Conservation (phyloP, 1,140 invertebrate species). For the Drosophila navojoa region DNA sequence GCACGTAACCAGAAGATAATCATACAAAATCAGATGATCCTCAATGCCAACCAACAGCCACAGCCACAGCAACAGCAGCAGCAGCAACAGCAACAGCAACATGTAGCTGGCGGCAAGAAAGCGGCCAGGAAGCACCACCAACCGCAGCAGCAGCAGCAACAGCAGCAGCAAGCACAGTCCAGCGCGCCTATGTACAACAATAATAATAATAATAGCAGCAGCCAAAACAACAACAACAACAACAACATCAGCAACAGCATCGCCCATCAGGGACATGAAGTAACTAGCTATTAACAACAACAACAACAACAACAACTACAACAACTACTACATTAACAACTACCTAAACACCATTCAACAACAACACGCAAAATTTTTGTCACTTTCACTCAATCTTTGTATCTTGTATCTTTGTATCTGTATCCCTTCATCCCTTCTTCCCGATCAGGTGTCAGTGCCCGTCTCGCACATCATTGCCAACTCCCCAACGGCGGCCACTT, state of each 20-base stretch:
- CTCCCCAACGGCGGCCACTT: conserved; percentile 80
- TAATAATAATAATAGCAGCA: conserved; percentile 48
- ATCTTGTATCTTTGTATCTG: conserved; percentile 33
- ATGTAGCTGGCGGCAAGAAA: conserved; percentile 47
- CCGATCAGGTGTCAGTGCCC: conserved; percentile 70
- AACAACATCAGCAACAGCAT: conserved; percentile 51
- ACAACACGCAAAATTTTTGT: conserved; percentile 37
- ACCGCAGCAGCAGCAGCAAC: conserved; percentile 58
- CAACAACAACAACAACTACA: conserved; percentile 37
- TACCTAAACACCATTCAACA: conserved; percentile 49
- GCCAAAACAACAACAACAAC: conserved; percentile 50
- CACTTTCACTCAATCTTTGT: conserved; percentile 43
- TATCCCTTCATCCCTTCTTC: conserved; percentile 48
- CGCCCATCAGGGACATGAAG: conserved; percentile 71
- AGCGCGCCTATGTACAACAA: conserved; percentile 31
- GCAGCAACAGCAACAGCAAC: conserved; percentile 67
- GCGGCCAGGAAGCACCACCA: conserved; percentile 54
- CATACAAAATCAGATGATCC: conserved; percentile 83
- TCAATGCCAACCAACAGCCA: conserved; percentile 75
- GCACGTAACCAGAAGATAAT: conserved; percentile 80
- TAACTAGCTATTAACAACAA: conserved; percentile 77
- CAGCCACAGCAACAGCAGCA: conserved; percentile 67
- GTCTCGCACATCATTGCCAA: conserved; percentile 82
- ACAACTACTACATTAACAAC: conserved; percentile 21
- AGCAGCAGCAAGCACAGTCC: conserved; percentile 46